Base-by-base conservation (phyloP, 1,140 invertebrate genomes). In the Araneus ventricosus region DNA sequence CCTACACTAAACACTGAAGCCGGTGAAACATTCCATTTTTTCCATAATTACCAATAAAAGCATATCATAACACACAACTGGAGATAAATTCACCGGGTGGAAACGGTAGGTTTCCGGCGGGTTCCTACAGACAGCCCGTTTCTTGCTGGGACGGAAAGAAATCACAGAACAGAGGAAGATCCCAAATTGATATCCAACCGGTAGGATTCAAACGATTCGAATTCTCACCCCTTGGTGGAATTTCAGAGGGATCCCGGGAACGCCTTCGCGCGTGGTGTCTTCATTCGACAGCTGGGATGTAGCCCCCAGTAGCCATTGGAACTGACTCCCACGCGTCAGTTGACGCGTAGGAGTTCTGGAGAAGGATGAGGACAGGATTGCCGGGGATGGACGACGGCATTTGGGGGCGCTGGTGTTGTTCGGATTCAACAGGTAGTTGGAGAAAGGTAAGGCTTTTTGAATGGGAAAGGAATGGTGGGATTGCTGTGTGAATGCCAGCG, bases 191-290 rank as follows among this genome's bases (percentile, higher is more conserved):
- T 52, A 52, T 17, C 10, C 10, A 17, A 52, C 45, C 45, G 45
- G 45, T 52, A 52, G 45, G 45, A 52, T 52, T 14, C 45, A 52
- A 52, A 52, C 45, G 45, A 52, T 52, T 45, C 10, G 45, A 52
- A 52, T 52, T 52, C 45, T 52, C 45, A 52, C 45, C 45, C 45
- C 45, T 63, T 22, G 22, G 24, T 63, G 59, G 24, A 22, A 63
- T 63, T n/a, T 63, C 59, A 70, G 63, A 59, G 57, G 34, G n/a
- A 24, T 75, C n/a, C 87, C 63, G n/a, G 67, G 59, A 75, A 75
- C 67, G 86, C 86, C 86, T 88, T 88, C 86, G 86, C 86, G 61
- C 86, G 88, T 79, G 88, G 67, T 45, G 41, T 22, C 22, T 70
- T 67, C 88, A 52, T 89, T 89, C 88, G 88, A 20, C 88, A 70